Evolutionary conservation across 2,888 invertebrate species (phyloP).

Genomic region (Siphonodentalium dalli): DNA sequence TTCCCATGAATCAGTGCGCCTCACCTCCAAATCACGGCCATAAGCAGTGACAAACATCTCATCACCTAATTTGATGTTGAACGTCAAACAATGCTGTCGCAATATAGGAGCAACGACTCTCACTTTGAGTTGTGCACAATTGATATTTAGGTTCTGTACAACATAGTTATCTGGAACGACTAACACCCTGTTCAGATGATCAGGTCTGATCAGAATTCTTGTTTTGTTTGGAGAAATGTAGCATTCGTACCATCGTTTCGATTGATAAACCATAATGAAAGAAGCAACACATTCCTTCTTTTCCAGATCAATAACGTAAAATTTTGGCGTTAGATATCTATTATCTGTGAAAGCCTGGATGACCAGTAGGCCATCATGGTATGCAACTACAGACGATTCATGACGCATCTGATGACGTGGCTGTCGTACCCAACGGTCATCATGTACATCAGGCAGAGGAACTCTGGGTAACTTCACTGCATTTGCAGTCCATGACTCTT

Average conservation of each 20-base stretch:
- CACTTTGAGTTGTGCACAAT: constrained; percentile 24
- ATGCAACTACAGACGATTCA: constrained; percentile 40
- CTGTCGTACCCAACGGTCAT: constrained; percentile 28
- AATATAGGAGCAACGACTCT: constrained; percentile 32
- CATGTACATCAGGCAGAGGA: constrained; percentile 20
- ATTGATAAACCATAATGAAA: constrained; percentile 37
- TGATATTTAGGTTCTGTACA: constrained; percentile 28
- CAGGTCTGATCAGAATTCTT: constrained; percentile 40
- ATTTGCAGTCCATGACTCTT: constrained; percentile 26
- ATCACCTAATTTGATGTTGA: constrained; percentile 40
- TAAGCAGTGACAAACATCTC: constrained; percentile 31
- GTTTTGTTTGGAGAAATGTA: constrained; percentile 44
- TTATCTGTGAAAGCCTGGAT: constrained; percentile 39
- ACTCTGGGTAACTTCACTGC: constrained; percentile 30
- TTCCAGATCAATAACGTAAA: constrained; percentile 42
- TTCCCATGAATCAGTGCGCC: constrained; percentile 31
- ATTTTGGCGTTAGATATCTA: constrained; percentile 36
- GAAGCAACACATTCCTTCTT: constrained; percentile 34
- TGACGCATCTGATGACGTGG: constrained; percentile 27
- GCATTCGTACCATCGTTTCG: constrained; percentile 44
- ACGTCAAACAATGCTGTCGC: constrained; percentile 36
- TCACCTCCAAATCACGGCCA: constrained; percentile 34
- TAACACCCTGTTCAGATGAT: constrained; percentile 34
- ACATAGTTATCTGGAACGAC: constrained; percentile 34
- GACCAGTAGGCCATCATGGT: constrained; percentile 35